phyloP scores from a whole-genome alignment of 1,140 invertebrate genomes.

The Hyles euphorbiae region DNA sequence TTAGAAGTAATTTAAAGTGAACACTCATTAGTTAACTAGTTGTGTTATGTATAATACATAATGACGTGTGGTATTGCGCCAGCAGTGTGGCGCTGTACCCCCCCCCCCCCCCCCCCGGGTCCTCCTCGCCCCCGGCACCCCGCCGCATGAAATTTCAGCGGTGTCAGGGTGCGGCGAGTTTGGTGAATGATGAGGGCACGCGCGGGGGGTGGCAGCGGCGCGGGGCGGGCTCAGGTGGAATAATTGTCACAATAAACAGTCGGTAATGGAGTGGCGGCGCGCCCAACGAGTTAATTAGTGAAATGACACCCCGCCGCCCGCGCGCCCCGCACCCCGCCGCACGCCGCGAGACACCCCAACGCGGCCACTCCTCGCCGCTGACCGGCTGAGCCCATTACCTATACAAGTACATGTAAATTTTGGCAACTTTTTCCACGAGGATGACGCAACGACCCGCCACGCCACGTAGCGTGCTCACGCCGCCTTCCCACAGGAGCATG shows the following conservation, averaged over 20 bases:
- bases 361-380: slow-evolving; percentile 11
- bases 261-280: slow-evolving; percentile 50
- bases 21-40: too few species aligned
- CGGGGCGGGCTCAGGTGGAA: slow-evolving; percentile 19
- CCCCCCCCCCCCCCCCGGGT: too few species aligned
- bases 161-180: slow-evolving; percentile 11
- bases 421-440: slow-evolving; percentile 4
- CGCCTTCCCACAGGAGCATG: too few species aligned
- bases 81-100: too few species aligned
- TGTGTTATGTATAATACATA: too few species aligned
- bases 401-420: slow-evolving; percentile 11
- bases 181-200: slow-evolving; percentile 8
- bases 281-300: slow-evolving; percentile 48
- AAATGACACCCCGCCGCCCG: slow-evolving; percentile 27
- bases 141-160: too few species aligned
- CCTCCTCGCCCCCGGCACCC: too few species aligned
- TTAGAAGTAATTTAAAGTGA: too few species aligned
- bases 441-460: background rate
- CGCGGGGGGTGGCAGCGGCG: slow-evolving; percentile 12
- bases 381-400: slow-evolving; percentile 5
- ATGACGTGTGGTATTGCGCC: too few species aligned
- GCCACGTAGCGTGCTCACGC: too few species aligned
- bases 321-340: slow-evolving; percentile 10
- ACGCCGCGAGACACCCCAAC: slow-evolving; percentile 5
- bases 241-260: slow-evolving; percentile 59